Percentiles rank a stretch among this genome's conserved stretches.
Evolutionary conservation across 2,113 vertebrate genomes (phyloP).

Genomic region (Gymnogyps californianus): DNA sequence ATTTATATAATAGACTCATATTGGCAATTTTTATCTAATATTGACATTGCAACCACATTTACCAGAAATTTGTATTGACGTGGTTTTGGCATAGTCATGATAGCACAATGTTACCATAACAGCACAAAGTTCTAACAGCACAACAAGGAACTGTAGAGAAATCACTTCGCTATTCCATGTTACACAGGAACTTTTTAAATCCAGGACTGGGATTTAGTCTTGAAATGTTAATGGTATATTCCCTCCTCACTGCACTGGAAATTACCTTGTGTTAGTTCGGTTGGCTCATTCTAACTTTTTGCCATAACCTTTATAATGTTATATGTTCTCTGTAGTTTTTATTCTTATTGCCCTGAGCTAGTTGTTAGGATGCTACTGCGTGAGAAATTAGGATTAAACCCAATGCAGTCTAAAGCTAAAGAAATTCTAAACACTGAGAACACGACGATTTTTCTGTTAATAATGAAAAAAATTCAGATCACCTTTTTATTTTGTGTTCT

Average conservation of each 20-base stretch:
- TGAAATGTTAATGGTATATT: neutral
- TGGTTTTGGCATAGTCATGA: neutral
- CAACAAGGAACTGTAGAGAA: neutral
- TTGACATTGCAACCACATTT: neutral
- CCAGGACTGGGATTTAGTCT: neutral
- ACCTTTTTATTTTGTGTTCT: neutral
- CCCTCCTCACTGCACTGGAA: neutral
- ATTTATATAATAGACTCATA: neutral
- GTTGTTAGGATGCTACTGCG: neutral
- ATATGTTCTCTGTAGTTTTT: neutral
- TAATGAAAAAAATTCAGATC: neutral
- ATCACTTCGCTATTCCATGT: neutral
- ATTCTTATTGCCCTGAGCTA: neutral
- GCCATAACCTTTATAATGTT: neutral
- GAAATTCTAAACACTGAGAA: neutral
- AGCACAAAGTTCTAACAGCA: neutral
- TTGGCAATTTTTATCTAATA: neutral
- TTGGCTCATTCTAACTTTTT: neutral
- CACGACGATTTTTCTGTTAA: neutral
- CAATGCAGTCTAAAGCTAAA: neutral
- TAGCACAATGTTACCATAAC: neutral
- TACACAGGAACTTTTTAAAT: neutral
- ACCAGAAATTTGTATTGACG: neutral
- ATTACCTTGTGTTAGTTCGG: neutral
- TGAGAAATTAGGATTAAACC: neutral